These are phyloP conservation scores for Cerastis rubricosa DNA, from an alignment of 2,888 invertebrate genomes.

Conservation along the genomic window DNA sequence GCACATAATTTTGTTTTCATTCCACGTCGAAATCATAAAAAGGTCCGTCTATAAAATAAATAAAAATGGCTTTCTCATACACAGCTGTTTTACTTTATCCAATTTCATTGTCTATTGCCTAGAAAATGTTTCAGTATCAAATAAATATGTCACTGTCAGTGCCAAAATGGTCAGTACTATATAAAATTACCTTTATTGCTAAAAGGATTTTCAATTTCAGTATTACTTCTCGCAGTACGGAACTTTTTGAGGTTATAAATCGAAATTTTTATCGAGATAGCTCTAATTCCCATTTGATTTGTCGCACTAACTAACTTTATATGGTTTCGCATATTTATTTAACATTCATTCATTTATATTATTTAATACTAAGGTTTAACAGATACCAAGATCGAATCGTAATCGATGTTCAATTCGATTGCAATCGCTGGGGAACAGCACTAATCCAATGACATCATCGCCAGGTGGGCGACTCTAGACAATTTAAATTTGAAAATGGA, in stretches of 20 bases:
- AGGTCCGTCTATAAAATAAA: conserved; percentile 42
- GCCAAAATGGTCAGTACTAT: conserved; percentile 36
- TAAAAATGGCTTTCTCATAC: conserved; percentile 44
- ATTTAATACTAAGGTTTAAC: conserved; percentile 38
- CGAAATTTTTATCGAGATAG: conserved; percentile 59
- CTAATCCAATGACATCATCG: conserved; percentile 78
- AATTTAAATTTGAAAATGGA: conserved; percentile 73
- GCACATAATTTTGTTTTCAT: conserved; percentile 21
- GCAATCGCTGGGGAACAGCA: conserved; percentile 74
- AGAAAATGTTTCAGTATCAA: conserved; percentile 50
- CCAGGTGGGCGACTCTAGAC: conserved; percentile 72
- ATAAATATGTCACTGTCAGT: conserved; percentile 65
- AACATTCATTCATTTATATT: too few relatives aligned
- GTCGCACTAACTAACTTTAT: conserved; percentile 72
- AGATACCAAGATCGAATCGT: conserved; percentile 71
- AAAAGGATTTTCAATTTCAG: conserved; percentile 42
- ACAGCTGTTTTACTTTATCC: conserved; percentile 57
- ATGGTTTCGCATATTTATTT: conserved; percentile 52
- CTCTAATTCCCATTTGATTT: conserved; percentile 78
- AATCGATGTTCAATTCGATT: conserved; percentile 77
- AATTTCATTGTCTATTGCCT: conserved; percentile 59
- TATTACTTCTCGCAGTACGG: conserved; percentile 3
- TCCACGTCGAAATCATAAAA: conserved; percentile 30
- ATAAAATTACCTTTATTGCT: conserved; percentile 43
- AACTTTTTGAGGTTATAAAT: conserved; percentile 59